phyloP scores from a whole-genome alignment of 2,888 invertebrate genomes.

The Portevinia maculata region DNA sequence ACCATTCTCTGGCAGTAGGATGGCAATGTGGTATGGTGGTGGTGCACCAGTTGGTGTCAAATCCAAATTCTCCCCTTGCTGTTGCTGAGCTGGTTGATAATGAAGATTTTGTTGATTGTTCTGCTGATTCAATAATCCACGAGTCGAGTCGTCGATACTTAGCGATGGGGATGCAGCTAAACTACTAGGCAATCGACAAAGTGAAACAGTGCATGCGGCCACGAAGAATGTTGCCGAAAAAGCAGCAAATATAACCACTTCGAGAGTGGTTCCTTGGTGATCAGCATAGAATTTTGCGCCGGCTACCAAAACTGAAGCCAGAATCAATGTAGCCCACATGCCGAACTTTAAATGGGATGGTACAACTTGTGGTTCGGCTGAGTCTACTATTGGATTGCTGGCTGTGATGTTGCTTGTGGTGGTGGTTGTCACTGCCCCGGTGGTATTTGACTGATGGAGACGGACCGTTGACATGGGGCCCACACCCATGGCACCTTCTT shows the following conservation, averaged over 20 bases:
- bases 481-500: slow-evolving; percentile 75
- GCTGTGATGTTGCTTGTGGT: slow-evolving; percentile 41
- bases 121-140: slow-evolving; percentile 54
- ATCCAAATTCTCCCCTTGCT: slow-evolving; percentile 57
- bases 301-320: slow-evolving; percentile 88
- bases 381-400: slow-evolving; percentile 55
- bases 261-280: slow-evolving; percentile 85
- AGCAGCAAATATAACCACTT: slow-evolving; percentile 86
- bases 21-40: slow-evolving; percentile 93
- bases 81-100: slow-evolving; percentile 51
- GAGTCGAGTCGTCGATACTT: slow-evolving; percentile 62
- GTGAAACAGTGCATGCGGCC: slow-evolving; percentile 86
- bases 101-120: slow-evolving; percentile 58
- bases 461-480: slow-evolving; percentile 71
- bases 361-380: slow-evolving; percentile 82
- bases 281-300: slow-evolving; percentile 90
- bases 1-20: slow-evolving; percentile 86
- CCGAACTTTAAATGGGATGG: slow-evolving; percentile 87
- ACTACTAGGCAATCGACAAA: slow-evolving; percentile 84
- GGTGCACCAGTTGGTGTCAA: slow-evolving; percentile 83
- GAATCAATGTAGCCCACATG: slow-evolving; percentile 88
- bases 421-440: slow-evolving; percentile 47
- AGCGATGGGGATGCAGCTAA: slow-evolving; percentile 76
- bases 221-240: slow-evolving; percentile 86
- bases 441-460: slow-evolving; percentile 62